Base-by-base conservation (phyloP, 2,888 invertebrate genomes). In the Meiosimyza platycephala region DNA sequence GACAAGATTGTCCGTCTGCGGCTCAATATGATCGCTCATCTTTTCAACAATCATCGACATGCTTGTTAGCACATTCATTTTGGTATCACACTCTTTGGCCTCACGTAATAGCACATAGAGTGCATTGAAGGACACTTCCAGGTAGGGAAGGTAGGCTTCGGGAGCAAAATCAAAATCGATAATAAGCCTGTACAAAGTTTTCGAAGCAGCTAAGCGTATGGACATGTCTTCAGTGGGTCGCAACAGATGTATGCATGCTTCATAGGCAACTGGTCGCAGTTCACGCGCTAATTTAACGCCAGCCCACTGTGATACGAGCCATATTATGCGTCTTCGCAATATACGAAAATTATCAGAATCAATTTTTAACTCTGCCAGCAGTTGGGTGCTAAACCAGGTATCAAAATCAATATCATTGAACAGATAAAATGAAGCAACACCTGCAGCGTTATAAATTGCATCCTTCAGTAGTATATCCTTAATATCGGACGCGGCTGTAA, bases 351-450 rank as follows among this genome's bases (percentile, higher is more conserved):
- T 94, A 75, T 93, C 92, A 76, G 93, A 93, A 82, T 93, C 93
- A 22, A 95, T 90, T 84, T 93, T 93, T 74, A 98, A 87, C 86
- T 98, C 97, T 81, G 92, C 91, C 71, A 93, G 90, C 66, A 98
- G 87, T 52, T 94, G 93, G 57, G 92, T 93, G 15, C 92, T 91
- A 80, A 98, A 95, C 97, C 97, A 98, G 79, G 93, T 91, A 85
- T 98, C 96, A 86, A 98, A 98, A 86, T 97, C 94, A 54, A 98
- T 91, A 92, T 96, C 95, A 84, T 97, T 96, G 84, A 94, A 97
- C 71, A 98, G 89, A 81, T 97, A 95, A 85, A 95, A 96, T 0
- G 96, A 94, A 3, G 94, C 93, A 75, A 96, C 88, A 9, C 97
- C 96, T 12, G 95, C 94, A 0, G 97, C 97, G 87, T 95, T 95